Conservation (phyloP, 2,113 vertebrate species). For the Pongo pygmaeus region DNA sequence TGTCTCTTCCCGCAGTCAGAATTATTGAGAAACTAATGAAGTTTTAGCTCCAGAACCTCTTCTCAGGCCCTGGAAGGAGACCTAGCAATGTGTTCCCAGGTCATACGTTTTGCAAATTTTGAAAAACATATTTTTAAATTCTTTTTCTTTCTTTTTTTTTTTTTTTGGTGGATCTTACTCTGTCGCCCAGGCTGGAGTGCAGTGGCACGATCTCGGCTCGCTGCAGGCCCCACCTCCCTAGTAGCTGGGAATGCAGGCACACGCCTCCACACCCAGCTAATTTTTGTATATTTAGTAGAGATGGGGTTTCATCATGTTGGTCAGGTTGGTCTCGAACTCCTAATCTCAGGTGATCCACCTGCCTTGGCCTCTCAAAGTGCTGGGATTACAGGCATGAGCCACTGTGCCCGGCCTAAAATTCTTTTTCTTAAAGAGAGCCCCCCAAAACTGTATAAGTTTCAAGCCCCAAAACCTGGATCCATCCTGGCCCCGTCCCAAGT, state of each 20-base stretch:
- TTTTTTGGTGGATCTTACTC: neutral
- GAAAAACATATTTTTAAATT: too few relatives aligned
- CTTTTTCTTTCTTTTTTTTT: neutral
- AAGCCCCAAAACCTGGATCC: neutral
- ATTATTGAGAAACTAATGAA: neutral
- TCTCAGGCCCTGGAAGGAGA: neutral
- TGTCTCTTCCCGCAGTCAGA: neutral
- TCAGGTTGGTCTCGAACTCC: too few relatives aligned
- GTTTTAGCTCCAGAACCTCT: neutral
- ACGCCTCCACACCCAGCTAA: too few relatives aligned
- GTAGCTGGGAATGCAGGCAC: too few relatives aligned
- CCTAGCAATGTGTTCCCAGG: neutral
- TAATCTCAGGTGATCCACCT: too few relatives aligned
- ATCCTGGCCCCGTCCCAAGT: neutral
- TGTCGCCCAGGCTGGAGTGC: neutral
- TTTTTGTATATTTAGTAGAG: too few relatives aligned
- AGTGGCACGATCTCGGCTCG: too few relatives aligned
- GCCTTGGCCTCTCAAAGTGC: too few relatives aligned
- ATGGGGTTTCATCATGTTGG: too few relatives aligned
- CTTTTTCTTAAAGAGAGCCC: neutral
- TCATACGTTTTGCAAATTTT: neutral
- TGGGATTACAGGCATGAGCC: too few relatives aligned
- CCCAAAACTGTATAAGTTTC: neutral
- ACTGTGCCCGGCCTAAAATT: neutral
- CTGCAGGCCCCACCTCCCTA: too few relatives aligned